Base-by-base conservation (phyloP, 2,888 invertebrate species). In the Ormyrus pomaceus region DNA sequence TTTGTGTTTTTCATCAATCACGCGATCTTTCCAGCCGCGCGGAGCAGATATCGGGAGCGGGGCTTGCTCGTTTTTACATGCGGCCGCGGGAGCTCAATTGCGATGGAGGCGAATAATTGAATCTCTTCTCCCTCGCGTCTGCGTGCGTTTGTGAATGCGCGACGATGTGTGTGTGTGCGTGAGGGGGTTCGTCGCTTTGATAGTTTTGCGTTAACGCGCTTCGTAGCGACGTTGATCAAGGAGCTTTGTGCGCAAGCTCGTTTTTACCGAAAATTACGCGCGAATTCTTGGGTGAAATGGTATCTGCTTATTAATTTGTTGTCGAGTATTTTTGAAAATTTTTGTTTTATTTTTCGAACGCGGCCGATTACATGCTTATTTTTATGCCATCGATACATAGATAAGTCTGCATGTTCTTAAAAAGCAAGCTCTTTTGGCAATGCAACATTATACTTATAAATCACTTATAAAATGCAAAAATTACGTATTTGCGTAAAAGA, bases 1-100 rank as follows among this genome's bases (percentile, higher is more conserved):
- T 88, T 89, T 88, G 87, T 88, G 86, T 88, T 88, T 88, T 87
- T 89, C 89, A 90, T 90, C 89, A 90, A 90, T 90, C 89, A 89
- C 88, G 84, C 85, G 87, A 55, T 59, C 86, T 88, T 87, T 87
- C 87, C 87, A 85, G 85, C 86, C 84, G 84, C 82, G 45, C 64
- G 10, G 55, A 1, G 58, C 86, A 86, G 86, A 87, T 87, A 88
- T 87, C 86, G 86, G 62, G 19, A 19, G 11, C 19, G 13, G 11
- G 84, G 84, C 84, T 85, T 84, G 85, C 82, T 85, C 86, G 85
- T 88, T 88, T 88, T 88, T 86, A 85, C 86, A 85, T 87, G 88
- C 85, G 85, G 86, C 19, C 51, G 34, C 83, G 66, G 58, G 51
- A 82, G 82, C 83, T 86, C 87, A 87, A 88, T 88, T 87, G 86